Evolutionary conservation across 1,140 invertebrate genomes (phyloP), one percentile per base, ranked within the genome.

Genomic region (Stenopsyche tienmushanensis): DNA sequence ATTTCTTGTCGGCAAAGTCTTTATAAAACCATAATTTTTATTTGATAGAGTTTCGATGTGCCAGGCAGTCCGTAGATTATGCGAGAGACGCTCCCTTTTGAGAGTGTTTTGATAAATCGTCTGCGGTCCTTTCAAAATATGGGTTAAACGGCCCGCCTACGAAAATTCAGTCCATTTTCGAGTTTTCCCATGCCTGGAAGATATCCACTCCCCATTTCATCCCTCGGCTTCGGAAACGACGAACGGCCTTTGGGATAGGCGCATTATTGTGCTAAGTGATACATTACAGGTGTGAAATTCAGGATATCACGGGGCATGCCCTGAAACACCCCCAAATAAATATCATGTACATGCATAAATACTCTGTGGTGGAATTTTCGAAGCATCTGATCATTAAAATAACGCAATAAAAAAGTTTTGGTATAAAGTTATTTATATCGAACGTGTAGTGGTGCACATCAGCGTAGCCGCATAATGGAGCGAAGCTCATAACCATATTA

Each of bases 11-110:
- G 10, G 65, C 25, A 57, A 67, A 50, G 57, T 64, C 53, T 62
- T 68, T 60, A 65, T 57, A 69, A 42, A 65, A 42, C 41, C 63
- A 42, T 69, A 65, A 69, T 69, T 62, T 49, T 62, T 63, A 45
- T 65, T 69, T 69, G 58, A 69, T 69, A 65, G 52, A 69, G 57
- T 69, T 58, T 54, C 49, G 57, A 41, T 10, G 24, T 34, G 21
- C 17, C 21, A 18, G 23, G 44, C 24, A 64, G 59, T 34, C 45
- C 58, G 64, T 62, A 62, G 58, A 62, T 69, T 62, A 57, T 62
- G 17, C 18, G 9, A 23, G 24, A 20, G 44, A 23, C 54, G 54
- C 59, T 59, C 62, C 34, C 63, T 59, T 52, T 26, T 34, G 62
- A 34, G 18, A 47, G 53, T 55, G 34, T 55, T 59, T 62, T 65